Percentiles rank a stretch among this genome's conserved stretches.
Conservation (phyloP, 2,797 vertebrate genomes). For the Falco biarmicus region DNA sequence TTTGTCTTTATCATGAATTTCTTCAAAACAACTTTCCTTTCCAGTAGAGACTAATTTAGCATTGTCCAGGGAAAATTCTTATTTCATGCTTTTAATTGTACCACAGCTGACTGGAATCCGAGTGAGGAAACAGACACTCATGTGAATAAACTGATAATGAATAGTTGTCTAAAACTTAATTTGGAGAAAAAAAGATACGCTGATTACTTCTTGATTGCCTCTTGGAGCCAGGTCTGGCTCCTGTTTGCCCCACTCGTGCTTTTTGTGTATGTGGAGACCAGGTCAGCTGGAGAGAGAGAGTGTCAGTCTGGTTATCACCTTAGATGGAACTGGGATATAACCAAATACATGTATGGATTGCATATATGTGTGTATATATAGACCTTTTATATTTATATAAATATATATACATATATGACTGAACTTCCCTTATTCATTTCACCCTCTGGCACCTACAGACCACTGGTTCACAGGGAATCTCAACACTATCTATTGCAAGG, state of each 20-base stretch:
- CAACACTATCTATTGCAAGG: background rate
- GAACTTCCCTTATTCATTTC: background rate
- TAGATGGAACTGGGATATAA: background rate
- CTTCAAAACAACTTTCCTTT: constrained; percentile 26
- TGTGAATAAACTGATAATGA: background rate
- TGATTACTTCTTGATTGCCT: background rate
- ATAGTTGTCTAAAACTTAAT: background rate
- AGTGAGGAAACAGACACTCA: background rate
- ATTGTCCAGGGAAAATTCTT: constrained; percentile 3
- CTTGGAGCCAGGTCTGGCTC: background rate
- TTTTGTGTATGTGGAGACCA: background rate
- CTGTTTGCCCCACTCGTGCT: accelerated
- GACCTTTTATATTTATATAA: background rate
- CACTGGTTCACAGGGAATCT: background rate
- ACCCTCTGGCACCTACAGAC: background rate
- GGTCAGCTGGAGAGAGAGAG: background rate
- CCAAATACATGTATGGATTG: background rate
- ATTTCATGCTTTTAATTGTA: constrained; percentile 19
- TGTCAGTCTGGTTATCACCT: background rate
- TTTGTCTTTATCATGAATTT: background rate
- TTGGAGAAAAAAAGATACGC: background rate
- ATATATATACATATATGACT: background rate
- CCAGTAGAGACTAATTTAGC: background rate
- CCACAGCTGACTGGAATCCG: background rate
- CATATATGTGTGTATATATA: background rate